These are phyloP conservation scores for Neuroterus valhalla DNA, from an alignment of 1,140 invertebrate species.

Conservation along the genomic window DNA sequence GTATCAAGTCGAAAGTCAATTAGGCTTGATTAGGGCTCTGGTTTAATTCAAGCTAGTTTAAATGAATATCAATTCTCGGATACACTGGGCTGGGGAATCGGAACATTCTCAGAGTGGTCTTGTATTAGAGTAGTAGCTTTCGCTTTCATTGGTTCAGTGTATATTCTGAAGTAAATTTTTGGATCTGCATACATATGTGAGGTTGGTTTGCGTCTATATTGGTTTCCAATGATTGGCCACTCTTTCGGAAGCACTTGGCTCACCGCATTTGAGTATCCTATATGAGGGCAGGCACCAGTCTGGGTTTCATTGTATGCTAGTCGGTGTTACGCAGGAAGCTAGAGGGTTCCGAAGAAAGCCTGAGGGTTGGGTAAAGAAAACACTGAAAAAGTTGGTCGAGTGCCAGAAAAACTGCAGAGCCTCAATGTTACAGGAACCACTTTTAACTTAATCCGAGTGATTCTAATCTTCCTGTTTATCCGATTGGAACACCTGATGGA, in stretches of 20 bases:
- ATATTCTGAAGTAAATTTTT: conserved; percentile 22
- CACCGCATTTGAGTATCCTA: conserved; percentile 39
- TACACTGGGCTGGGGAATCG: conserved; percentile 14
- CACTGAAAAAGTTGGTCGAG: conserved; percentile 31
- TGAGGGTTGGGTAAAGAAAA: conserved; percentile 27
- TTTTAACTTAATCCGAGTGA: conserved; percentile 20
- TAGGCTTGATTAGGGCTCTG: too few species aligned
- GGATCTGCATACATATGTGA: conserved; percentile 26
- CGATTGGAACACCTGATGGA: neutral
- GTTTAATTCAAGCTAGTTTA: neutral
- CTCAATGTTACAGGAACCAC: conserved; percentile 37
- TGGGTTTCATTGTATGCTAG: conserved; percentile 18
- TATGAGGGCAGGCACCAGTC: conserved; percentile 5
- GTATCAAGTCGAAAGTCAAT: too few species aligned
- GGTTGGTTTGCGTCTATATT: conserved; percentile 52
- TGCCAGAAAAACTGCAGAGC: conserved; percentile 45
- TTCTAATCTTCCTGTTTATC: conserved; percentile 24
- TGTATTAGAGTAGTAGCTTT: neutral
- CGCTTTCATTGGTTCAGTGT: conserved; percentile 18
- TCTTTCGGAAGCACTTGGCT: conserved; percentile 64
- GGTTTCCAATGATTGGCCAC: conserved; percentile 67
- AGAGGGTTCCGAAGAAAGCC: conserved; percentile 13
- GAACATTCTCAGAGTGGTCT: conserved; percentile 1
- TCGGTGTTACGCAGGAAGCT: conserved; percentile 14
- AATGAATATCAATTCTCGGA: neutral